Conservation (phyloP, 2,113 vertebrate species). For the Podarcis cretensis region DNA sequence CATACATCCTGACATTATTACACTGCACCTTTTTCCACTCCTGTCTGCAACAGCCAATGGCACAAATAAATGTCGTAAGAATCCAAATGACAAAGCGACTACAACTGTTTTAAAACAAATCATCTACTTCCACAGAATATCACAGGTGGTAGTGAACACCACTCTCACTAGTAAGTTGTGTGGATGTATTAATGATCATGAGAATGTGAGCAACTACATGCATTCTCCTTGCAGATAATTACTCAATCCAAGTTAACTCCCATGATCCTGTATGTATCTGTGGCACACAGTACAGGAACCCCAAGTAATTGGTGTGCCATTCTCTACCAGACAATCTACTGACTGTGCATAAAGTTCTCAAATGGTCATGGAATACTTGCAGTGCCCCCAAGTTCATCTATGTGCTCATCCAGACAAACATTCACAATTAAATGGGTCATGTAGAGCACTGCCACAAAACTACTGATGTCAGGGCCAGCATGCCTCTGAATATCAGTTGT, state of each 20-base stretch:
- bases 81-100: neutral
- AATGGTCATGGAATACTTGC: neutral
- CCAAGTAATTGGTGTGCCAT: neutral
- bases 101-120: neutral
- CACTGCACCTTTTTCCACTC: too few species aligned
- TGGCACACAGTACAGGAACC: neutral
- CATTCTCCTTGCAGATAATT: neutral
- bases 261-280: neutral
- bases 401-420: neutral
- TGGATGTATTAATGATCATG: neutral
- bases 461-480: neutral
- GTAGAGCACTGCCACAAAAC: neutral
- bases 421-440: too few species aligned
- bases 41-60: too few species aligned
- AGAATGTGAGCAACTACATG: neutral
- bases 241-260: neutral
- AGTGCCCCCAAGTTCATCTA: neutral
- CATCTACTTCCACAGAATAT: neutral
- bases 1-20: too few species aligned
- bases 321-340: neutral
- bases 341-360: neutral
- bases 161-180: neutral
- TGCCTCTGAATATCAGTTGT: too few species aligned
- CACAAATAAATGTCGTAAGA: neutral
- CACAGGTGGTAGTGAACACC: neutral